Evolutionary conservation across 2,888 invertebrate species (phyloP).

Genomic region (Diplolepis rosae): DNA sequence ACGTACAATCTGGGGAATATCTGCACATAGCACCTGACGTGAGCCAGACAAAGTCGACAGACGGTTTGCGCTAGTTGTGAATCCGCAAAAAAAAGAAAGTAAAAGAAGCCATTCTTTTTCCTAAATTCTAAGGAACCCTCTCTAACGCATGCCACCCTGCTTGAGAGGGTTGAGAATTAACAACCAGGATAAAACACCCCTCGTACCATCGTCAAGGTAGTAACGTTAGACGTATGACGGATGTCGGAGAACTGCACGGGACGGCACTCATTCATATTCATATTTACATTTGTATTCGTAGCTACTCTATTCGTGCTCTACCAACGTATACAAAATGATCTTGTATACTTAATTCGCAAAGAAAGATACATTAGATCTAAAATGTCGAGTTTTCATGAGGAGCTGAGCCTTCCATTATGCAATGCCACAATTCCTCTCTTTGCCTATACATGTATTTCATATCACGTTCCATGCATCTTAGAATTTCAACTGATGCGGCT

Average conservation of each 20-base stretch:
- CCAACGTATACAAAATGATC: slow-evolving; percentile 32
- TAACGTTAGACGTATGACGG: slow-evolving; percentile 61
- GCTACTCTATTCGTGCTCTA: slow-evolving; percentile 43
- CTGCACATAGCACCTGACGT: slow-evolving; percentile 27
- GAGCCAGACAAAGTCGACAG: slow-evolving; percentile 28
- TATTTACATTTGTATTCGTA: slow-evolving; percentile 56
- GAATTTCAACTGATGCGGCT: too few relatives aligned
- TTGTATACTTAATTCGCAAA: slow-evolving; percentile 39
- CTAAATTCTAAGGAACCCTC: slow-evolving; percentile 27
- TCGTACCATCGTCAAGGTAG: slow-evolving; percentile 31
- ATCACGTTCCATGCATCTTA: not conserved
- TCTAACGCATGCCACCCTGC: slow-evolving; percentile 16
- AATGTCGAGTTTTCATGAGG: slow-evolving; percentile 10
- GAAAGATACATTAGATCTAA: slow-evolving; percentile 39
- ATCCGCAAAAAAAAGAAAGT: slow-evolving; percentile 22
- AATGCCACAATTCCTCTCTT: slow-evolving; percentile 2
- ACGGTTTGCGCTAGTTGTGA: slow-evolving; percentile 19
- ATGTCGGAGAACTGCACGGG: slow-evolving; percentile 51
- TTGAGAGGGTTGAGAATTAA: slow-evolving; percentile 10
- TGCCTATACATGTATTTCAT: not conserved
- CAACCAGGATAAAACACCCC: slow-evolving; percentile 8
- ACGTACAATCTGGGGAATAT: slow-evolving; percentile 25
- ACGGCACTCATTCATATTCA: slow-evolving; percentile 60
- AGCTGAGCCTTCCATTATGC: not conserved
- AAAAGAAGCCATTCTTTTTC: slow-evolving; percentile 24